Conservation (phyloP, 1,140 invertebrate genomes). For the Pollicipes pollicipes region DNA sequence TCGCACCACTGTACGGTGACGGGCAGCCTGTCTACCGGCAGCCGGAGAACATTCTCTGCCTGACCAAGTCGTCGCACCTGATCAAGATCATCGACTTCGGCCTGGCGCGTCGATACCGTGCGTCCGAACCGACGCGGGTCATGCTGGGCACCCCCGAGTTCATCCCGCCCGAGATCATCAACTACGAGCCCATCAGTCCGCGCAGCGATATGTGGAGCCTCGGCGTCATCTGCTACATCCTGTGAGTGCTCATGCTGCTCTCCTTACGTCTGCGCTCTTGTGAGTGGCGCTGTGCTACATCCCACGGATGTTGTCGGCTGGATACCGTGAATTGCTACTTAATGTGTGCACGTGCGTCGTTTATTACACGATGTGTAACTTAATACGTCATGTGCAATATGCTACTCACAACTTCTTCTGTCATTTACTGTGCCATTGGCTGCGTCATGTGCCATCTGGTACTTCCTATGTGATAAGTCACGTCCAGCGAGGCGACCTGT, state of each 20-base stretch:
- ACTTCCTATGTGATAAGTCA: too few species aligned
- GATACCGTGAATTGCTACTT: constrained; percentile 2
- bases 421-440: too few species aligned
- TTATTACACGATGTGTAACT: too few species aligned
- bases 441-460: too few species aligned
- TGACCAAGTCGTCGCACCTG: constrained; percentile 53
- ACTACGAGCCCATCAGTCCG: constrained; percentile 67
- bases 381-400: too few species aligned
- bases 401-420: too few species aligned
- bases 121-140: constrained; percentile 49
- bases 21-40: not conserved
- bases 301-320: constrained; percentile 5
- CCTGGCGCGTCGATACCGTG: constrained; percentile 55
- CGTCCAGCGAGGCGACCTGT: too few species aligned
- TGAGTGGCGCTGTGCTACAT: not conserved
- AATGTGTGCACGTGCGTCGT: constrained; percentile 19
- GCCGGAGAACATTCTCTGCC: constrained; percentile 62
- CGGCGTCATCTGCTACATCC: constrained; percentile 79
- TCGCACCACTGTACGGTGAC: not conserved
- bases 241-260: constrained; percentile 62
- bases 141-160: constrained; percentile 87
- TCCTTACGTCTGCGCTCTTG: not conserved
- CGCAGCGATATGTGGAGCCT: constrained; percentile 86
- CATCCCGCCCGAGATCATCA: constrained; percentile 80
- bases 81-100: constrained; percentile 89